A percentile compares a stretch with the other conserved stretches of the same genome.
phyloP scores from a whole-genome alignment of 2,888 invertebrate genomes.

The Thymelicus acteon region DNA sequence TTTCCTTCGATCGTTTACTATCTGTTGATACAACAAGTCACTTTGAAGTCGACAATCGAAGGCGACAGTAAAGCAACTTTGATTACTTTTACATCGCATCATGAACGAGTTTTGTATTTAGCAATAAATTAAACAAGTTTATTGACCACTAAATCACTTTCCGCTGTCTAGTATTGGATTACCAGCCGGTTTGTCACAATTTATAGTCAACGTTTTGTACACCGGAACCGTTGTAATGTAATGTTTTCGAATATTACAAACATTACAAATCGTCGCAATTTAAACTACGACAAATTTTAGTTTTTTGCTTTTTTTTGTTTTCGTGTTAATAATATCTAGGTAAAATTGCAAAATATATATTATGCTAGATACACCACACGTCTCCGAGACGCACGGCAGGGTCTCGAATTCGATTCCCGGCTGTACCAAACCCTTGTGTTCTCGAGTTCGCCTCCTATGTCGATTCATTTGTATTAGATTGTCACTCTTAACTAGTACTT shows the following conservation, averaged over 20 bases:
- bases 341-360: too few relatives aligned
- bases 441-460: too few relatives aligned
- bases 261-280: constrained; percentile 36
- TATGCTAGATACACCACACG: too few relatives aligned
- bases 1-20: neutral
- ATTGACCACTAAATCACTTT: constrained; percentile 61
- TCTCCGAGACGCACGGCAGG: too few relatives aligned
- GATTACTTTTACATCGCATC: constrained; percentile 47
- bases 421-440: too few relatives aligned
- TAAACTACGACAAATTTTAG: constrained; percentile 14
- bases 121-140: constrained; percentile 54
- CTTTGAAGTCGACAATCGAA: constrained; percentile 37
- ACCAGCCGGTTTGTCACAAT: constrained; percentile 54
- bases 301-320: neutral
- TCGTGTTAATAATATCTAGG: too few relatives aligned
- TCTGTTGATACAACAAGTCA: neutral
- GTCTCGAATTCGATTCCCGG: too few relatives aligned
- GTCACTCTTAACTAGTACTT: too few relatives aligned
- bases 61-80: constrained; percentile 44
- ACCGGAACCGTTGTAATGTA: constrained; percentile 36
- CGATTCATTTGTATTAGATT: too few relatives aligned
- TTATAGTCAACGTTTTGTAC: constrained; percentile 43
- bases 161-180: constrained; percentile 55
- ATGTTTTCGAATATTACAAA: constrained; percentile 39
- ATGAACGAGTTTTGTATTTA: constrained; percentile 48